Evolutionary conservation across 2,888 invertebrate species (phyloP), one percentile per base, ranked within the genome.

Genomic region (Drosophila demipolita): DNA sequence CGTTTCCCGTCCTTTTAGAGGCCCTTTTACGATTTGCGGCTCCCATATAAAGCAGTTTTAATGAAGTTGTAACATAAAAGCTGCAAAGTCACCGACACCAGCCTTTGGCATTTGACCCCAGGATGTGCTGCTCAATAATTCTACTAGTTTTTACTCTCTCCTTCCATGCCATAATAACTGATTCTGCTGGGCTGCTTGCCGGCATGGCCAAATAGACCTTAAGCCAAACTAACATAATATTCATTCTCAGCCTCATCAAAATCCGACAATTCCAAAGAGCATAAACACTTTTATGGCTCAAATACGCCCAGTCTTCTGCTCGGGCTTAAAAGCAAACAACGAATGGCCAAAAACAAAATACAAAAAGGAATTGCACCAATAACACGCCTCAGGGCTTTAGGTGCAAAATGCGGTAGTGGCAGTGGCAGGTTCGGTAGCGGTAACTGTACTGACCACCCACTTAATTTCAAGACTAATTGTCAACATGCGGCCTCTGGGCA

Each of bases 51-150:
- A 61, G 69, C 57, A 72, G 79, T 78, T 88, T 83, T 88, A 79
- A 85, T 78, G 82, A 88, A 85, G 87, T 85, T 88, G 84, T 84
- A 77, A 70, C 75, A 84, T 81, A 68, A 82, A 82, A 85, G 62
- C 62, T 77, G 88, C 85, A 75, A 64, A 75, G 64, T 60, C 53
- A 35, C 40, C 50, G 54, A 45, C 66, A 35, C n/a, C 57, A 60
- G 48, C 68, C 65, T 58, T 26, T 69, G 80, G 53, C 76, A 63
- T 71, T 73, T 70, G 69, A 15, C 52, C 69, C 38, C 35, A n/a
- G n/a, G 32, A 58, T 15, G 63, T 74, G 61, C 48, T 35, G 11
- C n/a, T 55, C 49, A 26, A 49, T 49, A 17, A 49, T 50, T 50
- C n/a, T n/a, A 23, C 26, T 17, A 45, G 45, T 49, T 26, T 49